These are phyloP conservation scores for Ramphastos sulfuratus DNA, from an alignment of 2,113 vertebrate genomes.

Conservation along the genomic window DNA sequence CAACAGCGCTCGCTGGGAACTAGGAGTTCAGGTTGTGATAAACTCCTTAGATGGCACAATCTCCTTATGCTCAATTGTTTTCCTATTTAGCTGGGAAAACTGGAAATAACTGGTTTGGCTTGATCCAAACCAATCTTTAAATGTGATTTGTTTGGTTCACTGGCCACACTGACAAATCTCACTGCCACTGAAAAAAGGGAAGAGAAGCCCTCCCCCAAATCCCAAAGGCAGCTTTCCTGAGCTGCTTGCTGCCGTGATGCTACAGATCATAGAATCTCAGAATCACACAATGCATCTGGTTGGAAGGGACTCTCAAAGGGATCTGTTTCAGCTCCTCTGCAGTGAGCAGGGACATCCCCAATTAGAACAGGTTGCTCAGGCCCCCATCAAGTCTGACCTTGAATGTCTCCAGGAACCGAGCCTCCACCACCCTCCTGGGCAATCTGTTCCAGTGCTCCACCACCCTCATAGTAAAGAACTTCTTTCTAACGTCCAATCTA, in stretches of 20 bases:
- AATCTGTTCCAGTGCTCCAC: too few species aligned
- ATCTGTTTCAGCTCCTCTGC: too few species aligned
- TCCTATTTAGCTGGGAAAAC: slow-evolving; percentile 16
- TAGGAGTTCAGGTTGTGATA: background rate
- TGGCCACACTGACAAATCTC: background rate
- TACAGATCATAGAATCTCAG: background rate
- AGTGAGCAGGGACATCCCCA: too few species aligned
- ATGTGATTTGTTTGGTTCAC: background rate
- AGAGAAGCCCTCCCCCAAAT: background rate
- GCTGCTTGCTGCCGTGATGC: background rate
- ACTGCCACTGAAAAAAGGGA: background rate
- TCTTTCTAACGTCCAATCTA: too few species aligned
- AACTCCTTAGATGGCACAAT: slow-evolving; percentile 29
- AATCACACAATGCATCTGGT: too few species aligned
- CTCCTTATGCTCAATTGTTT: slow-evolving; percentile 45
- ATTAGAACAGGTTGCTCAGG: too few species aligned
- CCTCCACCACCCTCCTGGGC: too few species aligned
- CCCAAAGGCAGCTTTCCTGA: background rate
- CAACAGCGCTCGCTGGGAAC: background rate
- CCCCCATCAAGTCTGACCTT: too few species aligned
- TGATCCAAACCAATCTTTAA: background rate
- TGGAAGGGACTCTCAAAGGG: too few species aligned
- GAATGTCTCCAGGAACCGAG: too few species aligned
- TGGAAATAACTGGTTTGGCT: background rate
- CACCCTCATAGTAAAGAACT: too few species aligned